Percentiles rank a stretch among this genome's conserved stretches.
phyloP scores from a whole-genome alignment of 2,888 invertebrate species.

The Acronicta leporina region DNA sequence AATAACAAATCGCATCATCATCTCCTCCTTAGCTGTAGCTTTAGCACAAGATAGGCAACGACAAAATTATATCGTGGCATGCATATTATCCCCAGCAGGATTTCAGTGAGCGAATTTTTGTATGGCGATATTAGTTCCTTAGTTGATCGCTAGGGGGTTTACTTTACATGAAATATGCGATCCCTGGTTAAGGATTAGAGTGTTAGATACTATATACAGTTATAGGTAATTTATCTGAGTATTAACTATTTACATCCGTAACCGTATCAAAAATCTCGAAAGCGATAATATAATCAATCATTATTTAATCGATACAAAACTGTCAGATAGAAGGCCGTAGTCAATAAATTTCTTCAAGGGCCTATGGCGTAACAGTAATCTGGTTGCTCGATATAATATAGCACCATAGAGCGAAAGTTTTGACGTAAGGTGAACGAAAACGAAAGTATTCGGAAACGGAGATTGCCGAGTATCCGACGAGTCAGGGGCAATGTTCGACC shows the following conservation, averaged over 20 bases:
- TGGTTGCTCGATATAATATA: slow-evolving; percentile 28
- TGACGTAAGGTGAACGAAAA: slow-evolving; percentile 46
- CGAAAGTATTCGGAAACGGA: slow-evolving; percentile 48
- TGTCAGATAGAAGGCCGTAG: neutral
- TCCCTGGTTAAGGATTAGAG: no score
- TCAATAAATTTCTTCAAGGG: slow-evolving; percentile 16
- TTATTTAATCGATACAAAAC: slow-evolving; percentile 9
- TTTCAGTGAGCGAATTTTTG: no score
- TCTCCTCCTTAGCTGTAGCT: no score
- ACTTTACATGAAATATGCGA: no score
- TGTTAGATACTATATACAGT: neutral
- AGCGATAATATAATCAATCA: neutral
- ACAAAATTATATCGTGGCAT: no score
- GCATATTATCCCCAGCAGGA: no score
- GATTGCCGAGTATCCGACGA: slow-evolving; percentile 4
- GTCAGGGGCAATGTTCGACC: slow-evolving; percentile 4
- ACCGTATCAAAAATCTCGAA: neutral
- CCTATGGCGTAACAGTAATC: slow-evolving; percentile 34
- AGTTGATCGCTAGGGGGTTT: neutral
- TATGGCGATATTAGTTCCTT: no score
- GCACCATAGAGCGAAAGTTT: slow-evolving; percentile 52
- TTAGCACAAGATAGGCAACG: no score
- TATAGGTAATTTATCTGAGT: neutral
- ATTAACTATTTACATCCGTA: neutral
- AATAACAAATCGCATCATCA: no score